These are phyloP conservation scores for Mylabris sibirica DNA, from an alignment of 2,888 invertebrate genomes.

Conservation along the genomic window DNA sequence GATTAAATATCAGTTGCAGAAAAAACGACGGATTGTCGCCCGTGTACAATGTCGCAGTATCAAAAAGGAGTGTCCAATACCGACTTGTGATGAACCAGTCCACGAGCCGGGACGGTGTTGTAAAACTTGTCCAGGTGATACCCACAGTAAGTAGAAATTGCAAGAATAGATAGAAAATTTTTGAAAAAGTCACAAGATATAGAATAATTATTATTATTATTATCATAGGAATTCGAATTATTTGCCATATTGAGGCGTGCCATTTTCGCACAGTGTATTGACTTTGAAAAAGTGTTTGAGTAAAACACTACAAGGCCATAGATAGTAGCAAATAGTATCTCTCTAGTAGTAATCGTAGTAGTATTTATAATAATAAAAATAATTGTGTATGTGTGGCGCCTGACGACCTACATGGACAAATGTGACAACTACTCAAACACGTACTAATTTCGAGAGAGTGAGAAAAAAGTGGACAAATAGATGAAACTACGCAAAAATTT, in stretches of 20 bases:
- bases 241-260: conserved; percentile 26
- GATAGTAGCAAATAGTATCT: neutral
- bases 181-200: neutral
- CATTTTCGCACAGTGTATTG: conserved; percentile 48
- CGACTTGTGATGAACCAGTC: conserved; percentile 85
- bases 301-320: conserved; percentile 48
- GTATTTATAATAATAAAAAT: conserved; percentile 8
- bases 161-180: neutral
- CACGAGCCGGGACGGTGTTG: conserved; percentile 87
- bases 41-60: conserved; percentile 90
- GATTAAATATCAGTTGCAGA: conserved; percentile 75
- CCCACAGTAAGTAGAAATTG: conserved; percentile 52
- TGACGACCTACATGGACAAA: conserved; percentile 46
- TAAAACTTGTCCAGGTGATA: conserved; percentile 87
- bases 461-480: neutral
- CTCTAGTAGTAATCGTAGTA: no score
- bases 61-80: conserved; percentile 89
- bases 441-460: neutral
- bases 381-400: conserved; percentile 47
- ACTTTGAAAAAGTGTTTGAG: conserved; percentile 42
- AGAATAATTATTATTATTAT: no score
- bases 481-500: neutral
- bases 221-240: neutral
- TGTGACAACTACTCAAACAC: neutral
- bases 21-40: conserved; percentile 87